Evolutionary conservation across 64 coral and sea anemone species (phyloP), one percentile per base, ranked within the genome.

Genomic region (Actinia tenebrosa): DNA sequence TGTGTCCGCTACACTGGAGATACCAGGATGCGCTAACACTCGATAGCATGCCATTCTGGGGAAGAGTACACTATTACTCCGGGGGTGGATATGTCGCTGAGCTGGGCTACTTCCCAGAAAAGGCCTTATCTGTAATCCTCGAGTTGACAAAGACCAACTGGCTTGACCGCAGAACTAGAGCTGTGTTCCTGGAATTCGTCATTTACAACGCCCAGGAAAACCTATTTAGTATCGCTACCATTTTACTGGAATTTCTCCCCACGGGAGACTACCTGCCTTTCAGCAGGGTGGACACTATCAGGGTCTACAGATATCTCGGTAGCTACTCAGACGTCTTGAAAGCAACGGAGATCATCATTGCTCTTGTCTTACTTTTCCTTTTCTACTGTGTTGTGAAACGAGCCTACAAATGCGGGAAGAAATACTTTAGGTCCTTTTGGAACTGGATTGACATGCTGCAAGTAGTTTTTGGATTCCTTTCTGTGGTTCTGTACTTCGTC

Each of bases 11-110:
- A 52, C 94, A 90, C 16, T 96, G 94, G 94, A 82, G 94, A 45
- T 78, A 89, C 60, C 87, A 92, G 45, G 60, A 84, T 19, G 90
- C 88, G 11, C 68, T 44, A 18, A 79, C 89, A 4, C 81, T 96
- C 1, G 88, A 87, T 81, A 88, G 91, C 0, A 75, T 96, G 30
- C 88, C 90, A 9, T 78, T 92, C 27, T 96, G 91, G 94, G 91
- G 94, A 1, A 87, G 43, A 60, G 87, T 63, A 45, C 82, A 92
- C 15, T 2, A 87, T 17, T 96, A 96, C 80, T 79, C 91, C 19
- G 94, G 94, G 77, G 94, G 94, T 89, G 94, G 94, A 16, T 96
- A 92, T 80, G 91, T 92, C 18, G 94, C 94, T 89, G 94, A 96
- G 5, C 88, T 96, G 80, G 94, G 94, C 16, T 96, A 96, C 80